These are phyloP conservation scores for Astropecten irregularis DNA, from an alignment of 53 echinoderm and acorn worm species.

Conservation along the genomic window DNA sequence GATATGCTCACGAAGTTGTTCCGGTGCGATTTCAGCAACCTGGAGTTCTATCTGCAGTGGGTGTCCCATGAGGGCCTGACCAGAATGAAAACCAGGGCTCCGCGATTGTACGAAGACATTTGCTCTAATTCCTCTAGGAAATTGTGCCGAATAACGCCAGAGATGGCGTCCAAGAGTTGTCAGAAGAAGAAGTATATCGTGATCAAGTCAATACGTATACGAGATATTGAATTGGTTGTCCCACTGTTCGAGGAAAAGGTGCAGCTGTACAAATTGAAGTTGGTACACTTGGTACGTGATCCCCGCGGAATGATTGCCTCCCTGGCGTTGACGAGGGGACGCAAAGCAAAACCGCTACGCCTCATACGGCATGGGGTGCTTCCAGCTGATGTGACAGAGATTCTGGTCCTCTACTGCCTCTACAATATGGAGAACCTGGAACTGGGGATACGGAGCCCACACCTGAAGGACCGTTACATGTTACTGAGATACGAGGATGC, in stretches of 20 bases:
- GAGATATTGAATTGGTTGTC: slow-evolving; percentile 66
- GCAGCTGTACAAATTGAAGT: slow-evolving; percentile 60
- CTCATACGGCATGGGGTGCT: too few species aligned
- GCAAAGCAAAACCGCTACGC: too few species aligned
- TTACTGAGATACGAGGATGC: slow-evolving; percentile 25
- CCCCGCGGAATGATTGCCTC: slow-evolving; percentile 79
- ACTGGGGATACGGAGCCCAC: background rate
- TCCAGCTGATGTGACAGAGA: too few species aligned
- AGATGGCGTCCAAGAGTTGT: slow-evolving; percentile 43
- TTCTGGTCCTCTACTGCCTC: background rate
- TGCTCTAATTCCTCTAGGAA: background rate
- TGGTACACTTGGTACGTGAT: slow-evolving; percentile 82
- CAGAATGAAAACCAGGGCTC: background rate
- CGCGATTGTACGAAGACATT: background rate
- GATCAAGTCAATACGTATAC: too few species aligned
- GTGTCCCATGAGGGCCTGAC: slow-evolving; percentile 28
- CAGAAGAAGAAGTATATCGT: too few species aligned
- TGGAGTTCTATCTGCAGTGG: slow-evolving; percentile 54
- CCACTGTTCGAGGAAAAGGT: slow-evolving; percentile 49
- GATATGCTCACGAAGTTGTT: slow-evolving; percentile 59
- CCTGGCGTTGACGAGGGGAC: too few species aligned
- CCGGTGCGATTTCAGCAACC: too few species aligned
- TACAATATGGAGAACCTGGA: background rate
- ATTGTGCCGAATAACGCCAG: slow-evolving; percentile 14
- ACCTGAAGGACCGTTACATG: background rate